Percentiles rank a stretch among this genome's conserved stretches.
Evolutionary conservation across 2,888 invertebrate genomes (phyloP).

Genomic region (Alcis repandata): DNA sequence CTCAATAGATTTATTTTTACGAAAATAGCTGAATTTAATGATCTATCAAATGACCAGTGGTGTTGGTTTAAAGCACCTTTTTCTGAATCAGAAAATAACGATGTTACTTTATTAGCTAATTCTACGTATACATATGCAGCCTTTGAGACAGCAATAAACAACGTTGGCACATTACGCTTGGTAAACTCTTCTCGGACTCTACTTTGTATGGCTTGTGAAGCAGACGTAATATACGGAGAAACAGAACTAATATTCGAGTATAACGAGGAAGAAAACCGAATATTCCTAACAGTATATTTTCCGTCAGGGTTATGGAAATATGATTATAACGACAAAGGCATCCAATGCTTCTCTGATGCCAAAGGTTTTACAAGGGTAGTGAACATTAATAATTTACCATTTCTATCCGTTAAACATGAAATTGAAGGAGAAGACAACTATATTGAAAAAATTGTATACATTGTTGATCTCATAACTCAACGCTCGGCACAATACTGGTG

Average conservation of each 20-base stretch:
- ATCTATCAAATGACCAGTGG: constrained; percentile 62
- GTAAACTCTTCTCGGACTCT: constrained; percentile 55
- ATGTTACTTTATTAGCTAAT: constrained; percentile 9
- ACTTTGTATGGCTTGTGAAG: constrained; percentile 77
- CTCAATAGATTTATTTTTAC: constrained; percentile 69
- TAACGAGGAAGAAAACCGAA: constrained; percentile 58
- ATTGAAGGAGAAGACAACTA: constrained; percentile 33
- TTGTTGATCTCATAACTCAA: constrained; percentile 80
- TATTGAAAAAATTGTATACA: constrained; percentile 78
- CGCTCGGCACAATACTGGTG: constrained; percentile 89
- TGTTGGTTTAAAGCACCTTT: constrained; percentile 68
- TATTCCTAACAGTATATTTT: constrained; percentile 85
- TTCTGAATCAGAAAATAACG: constrained; percentile 23
- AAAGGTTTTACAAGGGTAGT: constrained; percentile 81
- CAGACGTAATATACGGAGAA: constrained; percentile 62
- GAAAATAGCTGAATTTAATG: constrained; percentile 64
- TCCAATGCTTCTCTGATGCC: constrained; percentile 88
- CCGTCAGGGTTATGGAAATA: constrained; percentile 85
- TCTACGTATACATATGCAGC: constrained; percentile 12
- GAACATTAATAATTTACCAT: constrained; percentile 70
- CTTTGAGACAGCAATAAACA: constrained; percentile 67
- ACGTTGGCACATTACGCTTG: constrained; percentile 62
- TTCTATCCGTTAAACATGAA: constrained; percentile 49
- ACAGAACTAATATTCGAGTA: constrained; percentile 74
- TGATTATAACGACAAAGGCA: constrained; percentile 74